Percentiles rank a stretch among this genome's conserved stretches.
Evolutionary conservation across 2,797 vertebrate species (phyloP).

Genomic region (Halcyon badia): DNA sequence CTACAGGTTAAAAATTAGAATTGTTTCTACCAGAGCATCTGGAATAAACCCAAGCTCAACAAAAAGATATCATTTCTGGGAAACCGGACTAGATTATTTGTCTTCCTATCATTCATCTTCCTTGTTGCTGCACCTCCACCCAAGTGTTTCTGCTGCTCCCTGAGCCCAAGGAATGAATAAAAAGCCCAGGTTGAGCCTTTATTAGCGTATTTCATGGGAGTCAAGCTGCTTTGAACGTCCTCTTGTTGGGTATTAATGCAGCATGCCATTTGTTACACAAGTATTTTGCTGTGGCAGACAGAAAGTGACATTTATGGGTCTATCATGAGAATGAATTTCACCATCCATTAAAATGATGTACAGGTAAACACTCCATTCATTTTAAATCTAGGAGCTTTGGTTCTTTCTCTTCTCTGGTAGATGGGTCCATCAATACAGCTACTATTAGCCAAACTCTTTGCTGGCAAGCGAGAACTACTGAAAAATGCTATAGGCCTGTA

Average conservation of each 20-base stretch:
- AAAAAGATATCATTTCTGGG: not conserved
- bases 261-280: constrained; percentile 76
- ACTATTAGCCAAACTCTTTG: constrained; percentile 65
- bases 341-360: constrained; percentile 83
- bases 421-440: constrained; percentile 61
- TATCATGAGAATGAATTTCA: constrained; percentile 86
- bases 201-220: constrained; percentile 53
- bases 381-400: constrained; percentile 78
- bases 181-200: constrained; percentile 57
- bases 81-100: constrained; percentile 19
- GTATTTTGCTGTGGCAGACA: constrained; percentile 75
- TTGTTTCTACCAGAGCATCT: not conserved
- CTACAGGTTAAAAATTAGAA: not conserved
- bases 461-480: constrained; percentile 40
- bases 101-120: constrained; percentile 9
- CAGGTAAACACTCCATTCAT: constrained; percentile 84
- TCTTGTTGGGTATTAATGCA: constrained; percentile 74
- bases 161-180: constrained; percentile 47
- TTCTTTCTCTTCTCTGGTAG: constrained; percentile 51
- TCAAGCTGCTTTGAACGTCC: constrained; percentile 65
- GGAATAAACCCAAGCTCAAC: constrained; percentile 44
- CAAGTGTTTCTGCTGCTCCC: constrained; percentile 16
- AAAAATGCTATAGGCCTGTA: constrained; percentile 41
- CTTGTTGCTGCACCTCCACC: constrained; percentile 19
- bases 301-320: constrained; percentile 85